These are phyloP conservation scores for Falco concolor DNA, from an alignment of 2,797 vertebrate species.

Conservation along the genomic window DNA sequence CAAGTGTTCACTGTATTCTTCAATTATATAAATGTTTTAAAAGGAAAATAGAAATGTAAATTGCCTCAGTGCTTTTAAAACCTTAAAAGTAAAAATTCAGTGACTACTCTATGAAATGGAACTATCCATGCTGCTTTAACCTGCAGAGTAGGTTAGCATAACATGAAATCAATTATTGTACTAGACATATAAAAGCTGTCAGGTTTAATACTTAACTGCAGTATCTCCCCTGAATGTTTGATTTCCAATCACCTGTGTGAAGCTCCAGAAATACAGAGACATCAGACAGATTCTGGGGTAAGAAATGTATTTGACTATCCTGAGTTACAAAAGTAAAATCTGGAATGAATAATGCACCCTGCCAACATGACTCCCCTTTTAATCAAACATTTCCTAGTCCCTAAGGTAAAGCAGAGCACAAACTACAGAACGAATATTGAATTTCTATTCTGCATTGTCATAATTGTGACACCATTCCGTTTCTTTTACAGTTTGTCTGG, in stretches of 20 bases:
- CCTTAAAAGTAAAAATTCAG: background rate
- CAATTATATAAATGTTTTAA: background rate
- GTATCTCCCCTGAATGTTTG: slow-evolving; percentile 15
- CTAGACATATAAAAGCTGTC: background rate
- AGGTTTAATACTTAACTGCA: slow-evolving; percentile 10
- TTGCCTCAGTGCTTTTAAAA: background rate
- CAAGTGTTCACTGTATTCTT: background rate
- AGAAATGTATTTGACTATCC: background rate
- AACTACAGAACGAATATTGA: background rate
- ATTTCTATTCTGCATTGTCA: background rate
- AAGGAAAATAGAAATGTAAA: slow-evolving; percentile 17
- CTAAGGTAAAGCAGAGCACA: background rate
- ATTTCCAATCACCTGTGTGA: slow-evolving; percentile 1
- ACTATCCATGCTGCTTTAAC: background rate
- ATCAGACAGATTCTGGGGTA: background rate
- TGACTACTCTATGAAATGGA: background rate
- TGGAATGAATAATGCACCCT: background rate
- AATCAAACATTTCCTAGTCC: background rate
- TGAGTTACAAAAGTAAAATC: background rate
- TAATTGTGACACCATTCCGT: background rate
- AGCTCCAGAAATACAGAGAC: background rate
- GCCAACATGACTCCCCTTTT: background rate
- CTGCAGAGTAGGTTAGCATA: slow-evolving; percentile 35
- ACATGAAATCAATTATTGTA: slow-evolving; percentile 43
- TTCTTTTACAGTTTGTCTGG: background rate